These are phyloP conservation scores for Ommatoiulus sabulosus DNA, from an alignment of 2,888 invertebrate genomes.

Conservation along the genomic window DNA sequence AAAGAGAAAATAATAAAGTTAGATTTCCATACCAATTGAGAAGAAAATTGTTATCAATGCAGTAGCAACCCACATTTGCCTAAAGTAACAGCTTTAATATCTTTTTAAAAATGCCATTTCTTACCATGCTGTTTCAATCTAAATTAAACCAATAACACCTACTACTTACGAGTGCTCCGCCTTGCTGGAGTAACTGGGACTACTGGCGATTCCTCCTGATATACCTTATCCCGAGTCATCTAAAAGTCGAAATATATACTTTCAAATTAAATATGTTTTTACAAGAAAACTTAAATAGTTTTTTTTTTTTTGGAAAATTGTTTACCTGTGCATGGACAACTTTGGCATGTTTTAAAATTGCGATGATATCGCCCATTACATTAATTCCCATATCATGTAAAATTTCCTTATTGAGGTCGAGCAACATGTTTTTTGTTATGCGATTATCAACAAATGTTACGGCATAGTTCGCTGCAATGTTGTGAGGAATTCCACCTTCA, in stretches of 20 bases:
- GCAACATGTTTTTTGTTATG: slow-evolving; percentile 86
- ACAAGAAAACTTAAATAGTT: no score
- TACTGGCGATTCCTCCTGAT: slow-evolving; percentile 40
- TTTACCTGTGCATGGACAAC: slow-evolving; percentile 72
- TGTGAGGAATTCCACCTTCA: slow-evolving; percentile 83
- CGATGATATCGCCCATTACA: slow-evolving; percentile 76
- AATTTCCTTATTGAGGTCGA: slow-evolving; percentile 88
- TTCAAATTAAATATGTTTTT: no score
- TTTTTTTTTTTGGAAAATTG: no score
- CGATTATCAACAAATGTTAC: slow-evolving; percentile 87
- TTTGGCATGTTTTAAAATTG: slow-evolving; percentile 76
- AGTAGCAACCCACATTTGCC: no score
- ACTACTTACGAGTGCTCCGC: slow-evolving; percentile 63
- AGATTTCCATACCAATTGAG: no score
- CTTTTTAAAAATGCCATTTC: no score
- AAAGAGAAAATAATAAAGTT: neutral
- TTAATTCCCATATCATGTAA: slow-evolving; percentile 88
- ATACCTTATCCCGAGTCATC: slow-evolving; percentile 54
- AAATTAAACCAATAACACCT: neutral
- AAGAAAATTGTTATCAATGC: neutral
- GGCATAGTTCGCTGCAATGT: slow-evolving; percentile 84
- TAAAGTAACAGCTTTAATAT: no score
- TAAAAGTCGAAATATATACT: neutral
- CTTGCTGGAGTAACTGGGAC: slow-evolving; percentile 67
- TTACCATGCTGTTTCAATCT: no score